These are phyloP conservation scores for Sweltsa coloradensis DNA, from an alignment of 1,140 invertebrate genomes.

Conservation along the genomic window DNA sequence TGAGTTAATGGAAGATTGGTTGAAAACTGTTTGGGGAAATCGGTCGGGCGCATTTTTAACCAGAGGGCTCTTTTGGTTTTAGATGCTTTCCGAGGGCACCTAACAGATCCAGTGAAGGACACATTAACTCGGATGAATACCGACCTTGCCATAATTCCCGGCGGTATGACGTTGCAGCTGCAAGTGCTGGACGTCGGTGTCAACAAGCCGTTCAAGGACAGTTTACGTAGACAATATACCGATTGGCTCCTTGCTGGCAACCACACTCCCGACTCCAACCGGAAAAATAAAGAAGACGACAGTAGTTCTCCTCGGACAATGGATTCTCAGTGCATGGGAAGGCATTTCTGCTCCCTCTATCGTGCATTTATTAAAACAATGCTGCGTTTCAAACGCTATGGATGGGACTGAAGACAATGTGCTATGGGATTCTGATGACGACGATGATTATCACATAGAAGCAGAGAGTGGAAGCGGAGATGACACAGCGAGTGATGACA, in stretches of 20 bases:
- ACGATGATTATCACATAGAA: too few relatives aligned
- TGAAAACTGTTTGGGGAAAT: constrained; percentile 10
- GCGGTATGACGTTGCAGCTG: constrained; percentile 18
- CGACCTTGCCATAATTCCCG: constrained; percentile 17
- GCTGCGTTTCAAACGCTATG: too few relatives aligned
- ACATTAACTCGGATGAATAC: constrained; percentile 6
- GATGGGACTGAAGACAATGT: too few relatives aligned
- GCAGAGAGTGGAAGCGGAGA: too few relatives aligned
- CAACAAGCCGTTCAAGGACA: constrained; percentile 4
- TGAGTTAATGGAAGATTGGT: constrained; percentile 10
- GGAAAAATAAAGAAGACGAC: too few relatives aligned
- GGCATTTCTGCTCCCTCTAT: too few relatives aligned
- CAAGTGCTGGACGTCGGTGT: constrained; percentile 17
- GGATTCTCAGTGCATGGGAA: too few relatives aligned
- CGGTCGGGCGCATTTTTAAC: constrained; percentile 10
- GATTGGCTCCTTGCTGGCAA: constrained; percentile 10
- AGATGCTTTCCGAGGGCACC: constrained; percentile 12
- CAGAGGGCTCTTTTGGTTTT: constrained; percentile 3
- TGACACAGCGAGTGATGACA: too few relatives aligned
- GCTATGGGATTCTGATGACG: too few relatives aligned
- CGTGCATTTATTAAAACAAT: too few relatives aligned
- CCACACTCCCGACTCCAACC: too few relatives aligned
- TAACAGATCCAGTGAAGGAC: background rate
- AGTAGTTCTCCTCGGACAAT: too few relatives aligned
- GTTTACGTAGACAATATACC: constrained; percentile 1